phyloP scores from a whole-genome alignment of 2,888 invertebrate genomes.

The Tridacna crocea region DNA sequence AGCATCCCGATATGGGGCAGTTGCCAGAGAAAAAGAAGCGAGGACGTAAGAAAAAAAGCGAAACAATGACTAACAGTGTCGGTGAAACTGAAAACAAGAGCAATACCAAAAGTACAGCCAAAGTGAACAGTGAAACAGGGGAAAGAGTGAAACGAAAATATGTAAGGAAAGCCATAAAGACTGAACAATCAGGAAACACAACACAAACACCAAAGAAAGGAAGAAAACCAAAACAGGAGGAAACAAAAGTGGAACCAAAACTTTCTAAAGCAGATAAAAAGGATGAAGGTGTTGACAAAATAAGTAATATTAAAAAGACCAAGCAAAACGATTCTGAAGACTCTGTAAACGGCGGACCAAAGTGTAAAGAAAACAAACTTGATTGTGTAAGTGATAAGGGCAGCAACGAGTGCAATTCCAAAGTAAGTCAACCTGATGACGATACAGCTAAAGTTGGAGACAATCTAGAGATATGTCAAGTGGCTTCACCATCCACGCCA shows the following conservation, averaged over 20 bases:
- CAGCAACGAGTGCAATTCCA: neutral
- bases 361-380: neutral
- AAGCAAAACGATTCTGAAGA: neutral
- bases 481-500: conserved; percentile 44
- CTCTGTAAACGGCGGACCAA: neutral
- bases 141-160: conserved; percentile 52
- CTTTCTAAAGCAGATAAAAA: neutral
- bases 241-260: neutral
- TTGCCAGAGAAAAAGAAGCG: conserved; percentile 28
- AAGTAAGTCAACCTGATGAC: neutral
- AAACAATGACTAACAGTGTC: conserved; percentile 1
- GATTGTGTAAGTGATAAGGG: neutral
- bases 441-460: neutral
- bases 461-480: neutral
- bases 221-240: neutral
- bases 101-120: conserved; percentile 2
- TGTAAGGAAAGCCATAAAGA: conserved; percentile 42
- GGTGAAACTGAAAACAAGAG: conserved; percentile 4
- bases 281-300: no score
- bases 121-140: conserved; percentile 17
- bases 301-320: no score
- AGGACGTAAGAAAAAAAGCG: conserved; percentile 26
- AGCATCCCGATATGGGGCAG: neutral
- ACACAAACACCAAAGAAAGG: conserved; percentile 19
- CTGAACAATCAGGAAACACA: neutral